Base-by-base conservation (phyloP, 1,140 invertebrate genomes). In the Nylanderia fulva region DNA sequence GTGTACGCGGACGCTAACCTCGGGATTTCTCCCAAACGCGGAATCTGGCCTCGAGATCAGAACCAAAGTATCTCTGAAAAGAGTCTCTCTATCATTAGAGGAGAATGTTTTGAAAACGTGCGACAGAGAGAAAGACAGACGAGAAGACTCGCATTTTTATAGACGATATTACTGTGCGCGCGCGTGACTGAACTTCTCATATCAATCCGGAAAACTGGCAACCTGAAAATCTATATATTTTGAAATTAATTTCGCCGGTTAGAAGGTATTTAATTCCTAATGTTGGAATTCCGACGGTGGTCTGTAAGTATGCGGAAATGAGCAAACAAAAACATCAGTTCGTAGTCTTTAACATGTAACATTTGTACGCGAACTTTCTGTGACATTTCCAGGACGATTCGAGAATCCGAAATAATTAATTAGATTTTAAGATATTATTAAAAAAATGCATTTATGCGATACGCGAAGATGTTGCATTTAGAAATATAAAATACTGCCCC, bases 31-130 rank as follows among this genome's bases (percentile, higher is more conserved):
- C 89, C 89, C 60, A 77, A 88, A 88, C 87, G 71, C 61, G 74
- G 84, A 92, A 94, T 93, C 91, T 93, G 93, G 91, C 92, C 91
- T 90, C 87, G 89, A 92, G 91, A 93, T 93, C 91, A 90, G 93
- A 94, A 93, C 89, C 92, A 93, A 94, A 93, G 92, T 48, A 48
- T 48, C 45, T 93, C 89, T 91, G 91, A 93, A 90, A 91, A 76
- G 92, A 90, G 89, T 92, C 71, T 71, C n/a, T 54, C 48, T 74
- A 61, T 42, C 27, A 72, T 74, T 52, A 45, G 56, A 56, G 63
- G 13, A 75, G 68, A 29, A 68, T 69, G 66, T 64, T 48, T 56
- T n/a, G 75, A 79, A 76, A 39, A 68, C 45, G 39, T 45, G 68
- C 27, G 33, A 64, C 54, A 74, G 24, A 58, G 60, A 77, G n/a